phyloP scores from a whole-genome alignment of 35 echinoderm and acorn worm species.

The Stichopus chloronotus region DNA sequence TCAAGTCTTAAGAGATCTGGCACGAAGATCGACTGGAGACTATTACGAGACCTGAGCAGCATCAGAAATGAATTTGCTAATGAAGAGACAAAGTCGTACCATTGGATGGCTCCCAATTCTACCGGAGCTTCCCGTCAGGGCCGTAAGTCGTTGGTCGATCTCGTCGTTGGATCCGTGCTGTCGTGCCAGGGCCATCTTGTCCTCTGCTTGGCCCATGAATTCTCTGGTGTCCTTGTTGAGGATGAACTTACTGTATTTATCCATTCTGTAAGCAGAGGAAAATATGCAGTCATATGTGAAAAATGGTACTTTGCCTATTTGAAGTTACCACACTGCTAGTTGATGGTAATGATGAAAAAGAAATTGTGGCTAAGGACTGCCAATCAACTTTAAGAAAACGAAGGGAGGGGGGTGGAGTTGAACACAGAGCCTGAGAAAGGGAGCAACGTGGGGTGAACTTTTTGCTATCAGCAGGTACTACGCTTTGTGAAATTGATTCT shows the following conservation, averaged over 20 bases:
- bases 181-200: conserved; percentile 79
- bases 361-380: too few species aligned
- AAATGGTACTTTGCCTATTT: not conserved
- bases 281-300: not conserved
- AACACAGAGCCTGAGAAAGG: too few species aligned
- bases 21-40: too few species aligned
- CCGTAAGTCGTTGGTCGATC: conserved; percentile 74
- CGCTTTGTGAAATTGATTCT: too few species aligned
- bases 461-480: too few species aligned
- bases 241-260: conserved; percentile 81
- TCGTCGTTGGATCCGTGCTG: conserved; percentile 87
- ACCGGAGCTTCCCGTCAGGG: conserved; percentile 68
- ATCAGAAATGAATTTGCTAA: not conserved
- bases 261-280: conserved; percentile 65
- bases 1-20: too few species aligned
- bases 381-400: too few species aligned
- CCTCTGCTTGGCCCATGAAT: conserved; percentile 75
- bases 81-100: not conserved
- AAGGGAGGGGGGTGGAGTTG: too few species aligned
- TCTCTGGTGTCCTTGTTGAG: conserved; percentile 71
- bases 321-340: too few species aligned
- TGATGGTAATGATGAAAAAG: too few species aligned
- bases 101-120: conserved; percentile 2
- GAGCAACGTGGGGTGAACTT: too few species aligned
- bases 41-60: too few species aligned